Evolutionary conservation across 2,888 invertebrate genomes (phyloP), one percentile per base, ranked within the genome.

Genomic region (Andrena marginata): DNA sequence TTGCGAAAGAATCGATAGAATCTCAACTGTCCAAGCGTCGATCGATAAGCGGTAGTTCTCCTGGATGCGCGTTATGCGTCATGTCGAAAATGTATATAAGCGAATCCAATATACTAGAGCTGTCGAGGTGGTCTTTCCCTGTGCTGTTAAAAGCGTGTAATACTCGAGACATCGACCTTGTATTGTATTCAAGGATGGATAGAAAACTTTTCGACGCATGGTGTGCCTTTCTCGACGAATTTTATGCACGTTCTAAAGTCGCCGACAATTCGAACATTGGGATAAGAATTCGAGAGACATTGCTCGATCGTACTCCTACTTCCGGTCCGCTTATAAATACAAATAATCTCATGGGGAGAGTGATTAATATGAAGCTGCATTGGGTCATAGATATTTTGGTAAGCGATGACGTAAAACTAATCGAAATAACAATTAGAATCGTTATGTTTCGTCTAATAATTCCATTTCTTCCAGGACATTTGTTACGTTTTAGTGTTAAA

Each of bases 331-430:
- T 76, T 60, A 62, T 93, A 10, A 85, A 91, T 76, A 78, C 84
- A 59, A 91, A 88, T 77, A 92, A 92, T 82, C 80, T 94, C 35
- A 86, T 91, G 31, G 83, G 89, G 59, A 87, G 94, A 79, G 80
- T 90, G 23, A 79, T 89, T 56, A 88, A 77, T 77, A 89, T 76
- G 23, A 85, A 87, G 72, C 77, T 78, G 13, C 93, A 93, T 80
- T 94, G 93, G 93, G 60, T 93, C 20, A 77, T 77, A 54, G 94
- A 93, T 86, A 90, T 94, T 76, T 82, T 93, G 86, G 93, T 93
- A 87, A 85, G 89, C 83, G 42, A 67, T 69, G 4, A 3, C 5
- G 23, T 70, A 63, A 51, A 42, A 26, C 20, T 20, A 13, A 23
- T 13, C 26, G 23, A 31, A 35, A 51, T 42, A 42, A 29, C 62